Percentiles rank a stretch among this genome's conserved stretches.
These are phyloP conservation scores for Symphodus melops DNA, from an alignment of 2,113 vertebrate species.

Conservation along the genomic window DNA sequence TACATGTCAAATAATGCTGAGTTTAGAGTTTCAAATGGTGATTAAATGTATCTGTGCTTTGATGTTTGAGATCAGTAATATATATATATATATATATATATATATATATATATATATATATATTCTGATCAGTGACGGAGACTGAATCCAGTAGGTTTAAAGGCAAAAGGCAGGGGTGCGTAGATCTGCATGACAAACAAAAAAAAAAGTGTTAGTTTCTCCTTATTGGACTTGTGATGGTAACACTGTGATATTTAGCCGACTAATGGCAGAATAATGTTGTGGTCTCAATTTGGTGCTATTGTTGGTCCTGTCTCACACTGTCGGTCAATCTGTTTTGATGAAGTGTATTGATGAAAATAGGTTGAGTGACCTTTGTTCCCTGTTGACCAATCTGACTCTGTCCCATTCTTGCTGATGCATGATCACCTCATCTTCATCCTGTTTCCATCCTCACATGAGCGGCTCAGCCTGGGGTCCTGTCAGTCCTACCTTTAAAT, in stretches of 20 bases:
- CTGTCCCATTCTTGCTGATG: conserved; percentile 41
- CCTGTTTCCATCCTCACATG: conserved; percentile 49
- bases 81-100: conserved; percentile 54
- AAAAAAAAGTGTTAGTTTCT: conserved; percentile 64
- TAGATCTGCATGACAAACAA: conserved; percentile 66
- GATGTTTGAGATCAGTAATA: conserved; percentile 74
- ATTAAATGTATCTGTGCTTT: conserved; percentile 71
- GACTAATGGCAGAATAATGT: conserved; percentile 62
- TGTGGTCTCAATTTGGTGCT: conserved; percentile 74
- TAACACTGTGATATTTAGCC: conserved; percentile 80
- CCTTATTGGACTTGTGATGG: conserved; percentile 74
- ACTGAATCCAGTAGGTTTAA: conserved; percentile 60
- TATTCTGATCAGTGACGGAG: conserved; percentile 34
- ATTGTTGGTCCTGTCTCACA: conserved; percentile 68
- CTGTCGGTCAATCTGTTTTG: conserved; percentile 62
- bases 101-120: conserved; percentile 60
- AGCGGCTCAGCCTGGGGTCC: conserved; percentile 47
- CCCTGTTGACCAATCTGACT: conserved; percentile 34
- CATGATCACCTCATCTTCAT: conserved; percentile 57
- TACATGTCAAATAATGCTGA: conserved; percentile 61
- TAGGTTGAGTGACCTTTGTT: conserved; percentile 54
- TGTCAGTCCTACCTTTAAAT: conserved; percentile 51
- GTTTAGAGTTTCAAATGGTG: conserved; percentile 71
- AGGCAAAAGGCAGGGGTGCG: conserved; percentile 47
- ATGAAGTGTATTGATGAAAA: conserved; percentile 70